Percentiles rank a stretch among this genome's conserved stretches.
Evolutionary conservation across 2,113 vertebrate genomes (phyloP).

Genomic region (Pelusios castaneus): DNA sequence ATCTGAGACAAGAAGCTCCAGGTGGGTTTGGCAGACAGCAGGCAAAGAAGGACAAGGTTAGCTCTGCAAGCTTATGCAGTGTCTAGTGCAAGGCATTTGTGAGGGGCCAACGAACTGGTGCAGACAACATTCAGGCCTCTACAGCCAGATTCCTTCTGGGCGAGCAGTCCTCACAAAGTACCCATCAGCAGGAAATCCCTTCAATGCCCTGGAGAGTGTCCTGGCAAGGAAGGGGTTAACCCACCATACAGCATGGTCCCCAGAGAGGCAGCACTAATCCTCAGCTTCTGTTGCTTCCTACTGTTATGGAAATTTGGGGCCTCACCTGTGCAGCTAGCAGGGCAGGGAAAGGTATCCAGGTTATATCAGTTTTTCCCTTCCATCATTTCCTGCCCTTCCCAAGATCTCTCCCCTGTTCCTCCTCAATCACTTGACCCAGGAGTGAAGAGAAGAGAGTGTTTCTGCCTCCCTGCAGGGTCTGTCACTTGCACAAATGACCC

Average conservation of each 20-base stretch:
- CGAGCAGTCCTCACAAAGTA: not conserved
- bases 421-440: not conserved
- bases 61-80: not conserved
- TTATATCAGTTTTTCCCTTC: not conserved
- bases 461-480: not conserved
- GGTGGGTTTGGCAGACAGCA: fast-evolving
- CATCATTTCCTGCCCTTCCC: too few species aligned
- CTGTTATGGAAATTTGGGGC: not conserved
- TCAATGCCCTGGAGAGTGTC: not conserved
- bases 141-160: not conserved
- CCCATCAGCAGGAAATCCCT: not conserved
- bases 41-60: not conserved
- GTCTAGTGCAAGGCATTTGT: fast-evolving
- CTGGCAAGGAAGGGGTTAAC: not conserved
- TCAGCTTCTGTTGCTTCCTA: not conserved
- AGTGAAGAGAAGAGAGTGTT: not conserved
- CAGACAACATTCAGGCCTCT: not conserved
- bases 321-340: not conserved
- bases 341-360: not conserved
- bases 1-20: not conserved
- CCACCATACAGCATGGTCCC: not conserved
- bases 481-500: not conserved
- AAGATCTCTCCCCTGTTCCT: constrained; percentile 2
- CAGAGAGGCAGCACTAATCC: not conserved
- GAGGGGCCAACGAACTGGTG: fast-evolving